A percentile compares a stretch with the other conserved stretches of the same genome.
Evolutionary conservation across 53 echinoderm and acorn worm species (phyloP).

Genomic region (Holothuria leucospilota): DNA sequence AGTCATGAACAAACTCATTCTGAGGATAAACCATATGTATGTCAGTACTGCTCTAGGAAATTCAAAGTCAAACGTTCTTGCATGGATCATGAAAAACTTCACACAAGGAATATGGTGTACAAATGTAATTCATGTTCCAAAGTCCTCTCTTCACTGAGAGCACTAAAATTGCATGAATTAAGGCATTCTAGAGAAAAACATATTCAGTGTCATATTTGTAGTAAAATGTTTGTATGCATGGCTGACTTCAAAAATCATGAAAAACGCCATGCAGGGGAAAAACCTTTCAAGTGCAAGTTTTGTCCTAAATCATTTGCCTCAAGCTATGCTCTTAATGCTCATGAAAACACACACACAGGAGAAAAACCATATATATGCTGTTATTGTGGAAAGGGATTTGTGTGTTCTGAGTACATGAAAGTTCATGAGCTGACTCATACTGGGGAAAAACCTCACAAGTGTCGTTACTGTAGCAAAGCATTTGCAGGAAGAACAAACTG

Average conservation of each 20-base stretch:
- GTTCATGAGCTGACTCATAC: slow-evolving; percentile 25
- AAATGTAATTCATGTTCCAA: not conserved
- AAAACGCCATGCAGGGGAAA: not conserved
- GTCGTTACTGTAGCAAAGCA: slow-evolving; percentile 2
- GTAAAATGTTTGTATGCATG: not conserved
- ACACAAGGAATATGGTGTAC: not conserved
- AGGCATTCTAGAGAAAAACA: not conserved
- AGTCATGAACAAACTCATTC: not conserved
- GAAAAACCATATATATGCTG: slow-evolving; percentile 5
- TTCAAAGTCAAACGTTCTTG: not conserved
- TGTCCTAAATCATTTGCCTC: not conserved
- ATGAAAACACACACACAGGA: slow-evolving; percentile 1
- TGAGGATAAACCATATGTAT: not conserved
- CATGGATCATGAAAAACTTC: not conserved
- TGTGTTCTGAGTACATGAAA: too few species aligned
- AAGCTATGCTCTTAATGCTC: not conserved
- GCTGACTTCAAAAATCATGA: not conserved
- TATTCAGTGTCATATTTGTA: not conserved
- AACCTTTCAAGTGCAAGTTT: not conserved
- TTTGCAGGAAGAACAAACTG: not conserved
- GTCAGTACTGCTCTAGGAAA: not conserved
- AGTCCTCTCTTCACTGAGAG: not conserved
- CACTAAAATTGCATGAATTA: not conserved
- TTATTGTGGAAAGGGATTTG: not conserved
- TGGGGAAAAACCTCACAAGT: slow-evolving; percentile 15